Conservation (phyloP, 1,140 invertebrate genomes). For the Brachionus asplanchnoidis region DNA sequence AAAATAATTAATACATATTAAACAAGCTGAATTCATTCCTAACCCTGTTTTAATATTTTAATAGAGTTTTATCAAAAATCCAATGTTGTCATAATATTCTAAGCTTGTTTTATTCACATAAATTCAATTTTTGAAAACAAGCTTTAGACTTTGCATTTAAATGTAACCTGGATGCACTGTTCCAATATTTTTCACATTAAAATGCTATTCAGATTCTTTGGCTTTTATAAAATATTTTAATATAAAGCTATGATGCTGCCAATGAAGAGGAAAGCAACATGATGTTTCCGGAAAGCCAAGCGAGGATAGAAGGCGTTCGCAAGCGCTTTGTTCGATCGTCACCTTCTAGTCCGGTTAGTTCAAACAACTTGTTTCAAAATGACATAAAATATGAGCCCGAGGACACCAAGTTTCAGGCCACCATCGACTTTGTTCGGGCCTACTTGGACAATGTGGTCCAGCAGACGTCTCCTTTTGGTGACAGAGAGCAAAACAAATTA, state of each 20-base stretch:
- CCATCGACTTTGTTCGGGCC: constrained; percentile 89
- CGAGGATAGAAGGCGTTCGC: not conserved
- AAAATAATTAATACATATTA: not conserved
- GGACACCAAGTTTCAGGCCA: constrained; percentile 76
- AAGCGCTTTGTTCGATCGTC: not conserved
- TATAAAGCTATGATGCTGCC: constrained; percentile 11
- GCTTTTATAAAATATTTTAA: not conserved
- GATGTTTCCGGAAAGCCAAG: not conserved
- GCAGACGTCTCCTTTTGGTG: constrained; percentile 82
- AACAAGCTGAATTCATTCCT: not conserved
- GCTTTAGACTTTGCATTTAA: not conserved
- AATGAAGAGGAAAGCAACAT: constrained; percentile 17
- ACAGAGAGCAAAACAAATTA: constrained; percentile 90
- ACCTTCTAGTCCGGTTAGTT: not conserved
- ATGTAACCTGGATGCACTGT: not conserved
- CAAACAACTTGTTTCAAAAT: not conserved
- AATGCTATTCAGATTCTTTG: not conserved
- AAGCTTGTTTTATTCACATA: not conserved
- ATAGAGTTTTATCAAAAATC: not conserved
- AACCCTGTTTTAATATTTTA: not conserved
- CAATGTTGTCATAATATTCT: not conserved
- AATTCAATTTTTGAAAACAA: not conserved
- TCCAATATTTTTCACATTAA: not conserved
- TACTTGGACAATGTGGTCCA: constrained; percentile 89
- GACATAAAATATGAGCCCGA: not conserved